Percentiles rank a stretch among this genome's conserved stretches.
These are phyloP conservation scores for Acromyrmex charruanus DNA, from an alignment of 1,140 invertebrate species.

Conservation along the genomic window DNA sequence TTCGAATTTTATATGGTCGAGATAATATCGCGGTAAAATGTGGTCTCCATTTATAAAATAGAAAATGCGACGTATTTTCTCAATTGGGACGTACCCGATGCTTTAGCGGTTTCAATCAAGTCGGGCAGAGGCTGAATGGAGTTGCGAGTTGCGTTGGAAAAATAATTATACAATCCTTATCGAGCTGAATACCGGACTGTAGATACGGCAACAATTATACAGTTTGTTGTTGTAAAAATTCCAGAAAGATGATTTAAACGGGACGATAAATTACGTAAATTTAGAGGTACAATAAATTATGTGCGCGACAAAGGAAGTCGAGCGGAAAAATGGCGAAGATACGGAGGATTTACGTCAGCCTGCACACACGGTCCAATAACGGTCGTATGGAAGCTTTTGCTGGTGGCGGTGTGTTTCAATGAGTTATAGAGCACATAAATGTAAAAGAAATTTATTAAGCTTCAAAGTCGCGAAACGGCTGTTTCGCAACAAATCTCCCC, in stretches of 20 bases:
- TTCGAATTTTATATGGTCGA: slow-evolving; percentile 22
- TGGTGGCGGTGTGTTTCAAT: slow-evolving; percentile 32
- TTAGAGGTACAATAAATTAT: slow-evolving; percentile 55
- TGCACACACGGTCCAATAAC: slow-evolving; percentile 47
- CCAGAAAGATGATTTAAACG: slow-evolving; percentile 31
- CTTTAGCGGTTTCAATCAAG: neutral
- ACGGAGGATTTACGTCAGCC: slow-evolving; percentile 58
- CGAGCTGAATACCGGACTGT: neutral
- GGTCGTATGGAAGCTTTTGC: slow-evolving; percentile 30
- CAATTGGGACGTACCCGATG: neutral
- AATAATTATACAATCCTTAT: slow-evolving; percentile 47
- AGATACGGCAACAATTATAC: slow-evolving; percentile 36
- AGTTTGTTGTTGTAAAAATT: slow-evolving; percentile 54
- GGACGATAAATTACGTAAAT: slow-evolving; percentile 56
- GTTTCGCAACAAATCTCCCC: neutral
- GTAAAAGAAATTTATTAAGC: slow-evolving; percentile 59
- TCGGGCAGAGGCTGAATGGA: neutral
- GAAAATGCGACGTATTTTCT: neutral
- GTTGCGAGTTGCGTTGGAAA: neutral
- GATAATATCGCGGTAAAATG: slow-evolving; percentile 19
- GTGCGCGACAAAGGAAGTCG: slow-evolving; percentile 60
- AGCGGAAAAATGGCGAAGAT: slow-evolving; percentile 63
- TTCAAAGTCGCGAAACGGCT: slow-evolving; percentile 52
- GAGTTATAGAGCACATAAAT: slow-evolving; percentile 57
- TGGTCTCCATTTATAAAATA: no score